A percentile compares a stretch with the other conserved stretches of the same genome.
Conservation (phyloP, 2,113 vertebrate genomes). For the Daboia siamensis region DNA sequence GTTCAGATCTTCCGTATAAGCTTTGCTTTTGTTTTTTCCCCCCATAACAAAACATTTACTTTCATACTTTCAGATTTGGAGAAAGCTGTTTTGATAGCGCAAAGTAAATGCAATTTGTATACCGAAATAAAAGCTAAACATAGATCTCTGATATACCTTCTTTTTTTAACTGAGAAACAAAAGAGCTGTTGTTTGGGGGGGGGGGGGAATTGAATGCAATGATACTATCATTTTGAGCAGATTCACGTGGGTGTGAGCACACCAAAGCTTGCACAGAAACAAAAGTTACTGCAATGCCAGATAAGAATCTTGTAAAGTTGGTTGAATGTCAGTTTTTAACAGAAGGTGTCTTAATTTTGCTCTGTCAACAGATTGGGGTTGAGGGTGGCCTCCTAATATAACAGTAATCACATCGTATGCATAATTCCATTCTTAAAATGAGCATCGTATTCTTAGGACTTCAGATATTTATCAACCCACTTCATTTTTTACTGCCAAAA, state of each 20-base stretch:
- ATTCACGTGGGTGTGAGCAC: constrained; percentile 51
- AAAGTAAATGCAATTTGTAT: constrained; percentile 51
- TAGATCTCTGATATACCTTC: constrained; percentile 17
- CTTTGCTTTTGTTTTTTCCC: neutral
- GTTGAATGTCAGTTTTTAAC: constrained; percentile 42
- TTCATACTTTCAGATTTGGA: constrained; percentile 50
- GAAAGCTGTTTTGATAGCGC: constrained; percentile 35
- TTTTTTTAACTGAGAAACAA: neutral
- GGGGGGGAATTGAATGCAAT: constrained; percentile 39
- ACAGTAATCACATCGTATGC: neutral
- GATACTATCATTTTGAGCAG: constrained; percentile 52
- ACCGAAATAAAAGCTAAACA: constrained; percentile 49
- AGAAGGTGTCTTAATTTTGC: constrained; percentile 38
- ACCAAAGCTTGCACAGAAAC: constrained; percentile 14
- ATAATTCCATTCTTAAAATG: neutral
- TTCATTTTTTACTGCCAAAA: neutral
- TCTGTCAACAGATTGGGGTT: constrained; percentile 45
- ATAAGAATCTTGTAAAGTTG: constrained; percentile 35
- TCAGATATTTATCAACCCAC: neutral
- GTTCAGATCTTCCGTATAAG: neutral
- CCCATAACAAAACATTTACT: constrained; percentile 39
- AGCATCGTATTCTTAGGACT: neutral
- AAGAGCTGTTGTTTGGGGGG: constrained; percentile 37
- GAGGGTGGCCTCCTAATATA: neutral
- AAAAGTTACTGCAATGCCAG: constrained; percentile 50